These are phyloP conservation scores for Ceyx cyanopectus DNA, from an alignment of 2,113 vertebrate species.

Conservation along the genomic window DNA sequence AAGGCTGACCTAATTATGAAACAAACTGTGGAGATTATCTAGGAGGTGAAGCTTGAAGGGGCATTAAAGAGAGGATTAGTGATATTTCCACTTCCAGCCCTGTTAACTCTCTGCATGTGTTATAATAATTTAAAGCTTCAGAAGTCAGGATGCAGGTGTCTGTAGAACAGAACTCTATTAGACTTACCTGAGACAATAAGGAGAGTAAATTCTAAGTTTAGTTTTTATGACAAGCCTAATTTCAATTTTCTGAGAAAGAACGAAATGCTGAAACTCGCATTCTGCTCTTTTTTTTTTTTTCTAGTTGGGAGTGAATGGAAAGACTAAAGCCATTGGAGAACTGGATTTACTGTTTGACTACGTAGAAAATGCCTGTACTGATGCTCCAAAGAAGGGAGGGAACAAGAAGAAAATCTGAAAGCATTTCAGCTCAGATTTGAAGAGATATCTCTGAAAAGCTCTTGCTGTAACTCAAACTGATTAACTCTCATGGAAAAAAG, in stretches of 20 bases:
- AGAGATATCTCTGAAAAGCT: not conserved
- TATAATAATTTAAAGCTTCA: not conserved
- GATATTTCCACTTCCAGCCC: not conserved
- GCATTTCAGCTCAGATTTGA: not conserved
- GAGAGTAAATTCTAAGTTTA: not conserved
- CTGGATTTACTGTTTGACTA: constrained; percentile 79
- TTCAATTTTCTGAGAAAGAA: not conserved
- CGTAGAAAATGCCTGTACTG: constrained; percentile 55
- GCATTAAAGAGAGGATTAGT: not conserved
- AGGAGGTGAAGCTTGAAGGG: not conserved
- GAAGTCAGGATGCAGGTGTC: not conserved
- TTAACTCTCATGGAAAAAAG: not conserved
- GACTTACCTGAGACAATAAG: not conserved
- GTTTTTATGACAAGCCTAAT: not conserved
- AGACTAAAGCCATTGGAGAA: constrained; percentile 84
- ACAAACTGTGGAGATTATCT: not conserved
- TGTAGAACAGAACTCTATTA: not conserved
- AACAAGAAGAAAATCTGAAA: constrained; percentile 35
- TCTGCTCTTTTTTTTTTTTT: not conserved
- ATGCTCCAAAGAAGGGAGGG: constrained; percentile 2
- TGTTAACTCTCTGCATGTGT: not conserved
- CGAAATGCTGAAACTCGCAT: not conserved
- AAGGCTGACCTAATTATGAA: not conserved
- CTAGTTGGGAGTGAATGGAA: constrained; percentile 77
- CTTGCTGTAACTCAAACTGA: not conserved